phyloP scores from a whole-genome alignment of 1,140 invertebrate species.

The Rhopalosiphum maidis region DNA sequence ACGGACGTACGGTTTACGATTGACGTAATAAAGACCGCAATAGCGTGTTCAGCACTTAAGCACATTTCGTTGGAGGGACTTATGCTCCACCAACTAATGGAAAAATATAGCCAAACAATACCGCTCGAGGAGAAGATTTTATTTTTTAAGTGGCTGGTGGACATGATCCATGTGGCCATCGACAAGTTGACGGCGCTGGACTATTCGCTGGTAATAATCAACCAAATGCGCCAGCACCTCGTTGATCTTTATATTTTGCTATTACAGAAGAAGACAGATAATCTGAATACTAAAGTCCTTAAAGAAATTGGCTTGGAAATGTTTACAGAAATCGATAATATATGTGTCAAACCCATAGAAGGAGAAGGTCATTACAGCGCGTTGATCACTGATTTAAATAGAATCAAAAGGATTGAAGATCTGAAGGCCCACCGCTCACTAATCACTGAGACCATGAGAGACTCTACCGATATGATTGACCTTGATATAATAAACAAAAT shows the following conservation, averaged over 20 bases:
- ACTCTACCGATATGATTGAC: background rate
- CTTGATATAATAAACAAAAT: background rate
- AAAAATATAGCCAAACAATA: background rate
- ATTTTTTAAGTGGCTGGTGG: background rate
- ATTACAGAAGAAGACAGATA: fast-evolving
- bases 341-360: no score
- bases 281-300: fast-evolving
- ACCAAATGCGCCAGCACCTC: fast-evolving
- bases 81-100: background rate
- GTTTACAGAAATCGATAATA: background rate
- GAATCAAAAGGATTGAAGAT: no score
- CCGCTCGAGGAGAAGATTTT: fast-evolving
- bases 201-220: background rate
- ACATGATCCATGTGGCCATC: background rate
- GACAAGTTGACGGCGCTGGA: background rate
- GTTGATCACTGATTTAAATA: background rate
- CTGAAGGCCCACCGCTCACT: no score
- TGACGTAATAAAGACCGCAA: background rate
- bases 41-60: background rate
- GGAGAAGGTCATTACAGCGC: background rate
- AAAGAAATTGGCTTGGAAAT: background rate
- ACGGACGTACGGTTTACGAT: background rate
- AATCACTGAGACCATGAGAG: background rate
- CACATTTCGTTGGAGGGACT: background rate
- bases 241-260: background rate